A percentile compares a stretch with the other conserved stretches of the same genome.
These are phyloP conservation scores for Diorhabda sublineata DNA, from an alignment of 1,140 invertebrate species.

Conservation along the genomic window DNA sequence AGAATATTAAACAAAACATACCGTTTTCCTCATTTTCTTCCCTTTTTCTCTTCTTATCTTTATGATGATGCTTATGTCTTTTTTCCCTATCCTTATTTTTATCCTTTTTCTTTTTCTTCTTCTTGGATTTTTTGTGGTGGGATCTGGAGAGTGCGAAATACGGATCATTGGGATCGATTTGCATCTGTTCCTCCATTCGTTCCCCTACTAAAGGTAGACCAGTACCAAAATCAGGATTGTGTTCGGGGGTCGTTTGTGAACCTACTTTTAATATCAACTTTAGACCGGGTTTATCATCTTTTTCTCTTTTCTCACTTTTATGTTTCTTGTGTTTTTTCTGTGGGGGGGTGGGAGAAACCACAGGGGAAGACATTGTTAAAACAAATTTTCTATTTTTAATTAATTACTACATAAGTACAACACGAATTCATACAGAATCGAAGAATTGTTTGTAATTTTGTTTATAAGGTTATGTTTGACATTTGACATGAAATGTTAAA, in stretches of 20 bases:
- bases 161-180: constrained; percentile 34
- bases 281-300: constrained; percentile 60
- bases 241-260: constrained; percentile 65
- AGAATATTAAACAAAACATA: neutral
- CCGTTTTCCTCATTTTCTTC: constrained; percentile 48
- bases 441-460: too few relatives aligned
- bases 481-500: too few relatives aligned
- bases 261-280: constrained; percentile 82
- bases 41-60: constrained; percentile 57
- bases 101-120: constrained; percentile 77
- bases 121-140: constrained; percentile 58
- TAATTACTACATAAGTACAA: too few relatives aligned
- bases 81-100: constrained; percentile 58
- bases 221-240: constrained; percentile 53
- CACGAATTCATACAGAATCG: too few relatives aligned
- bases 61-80: constrained; percentile 70
- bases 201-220: constrained; percentile 25
- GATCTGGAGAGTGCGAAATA: constrained; percentile 29
- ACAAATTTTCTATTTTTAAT: too few relatives aligned
- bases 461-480: too few relatives aligned
- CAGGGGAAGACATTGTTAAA: constrained; percentile 21
- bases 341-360: constrained; percentile 9
- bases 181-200: constrained; percentile 24
- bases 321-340: constrained; percentile 71
- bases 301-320: constrained; percentile 61